Evolutionary conservation across 2,797 vertebrate genomes (phyloP), one percentile per base, ranked within the genome.

Genomic region (Lutjanus campechanus): DNA sequence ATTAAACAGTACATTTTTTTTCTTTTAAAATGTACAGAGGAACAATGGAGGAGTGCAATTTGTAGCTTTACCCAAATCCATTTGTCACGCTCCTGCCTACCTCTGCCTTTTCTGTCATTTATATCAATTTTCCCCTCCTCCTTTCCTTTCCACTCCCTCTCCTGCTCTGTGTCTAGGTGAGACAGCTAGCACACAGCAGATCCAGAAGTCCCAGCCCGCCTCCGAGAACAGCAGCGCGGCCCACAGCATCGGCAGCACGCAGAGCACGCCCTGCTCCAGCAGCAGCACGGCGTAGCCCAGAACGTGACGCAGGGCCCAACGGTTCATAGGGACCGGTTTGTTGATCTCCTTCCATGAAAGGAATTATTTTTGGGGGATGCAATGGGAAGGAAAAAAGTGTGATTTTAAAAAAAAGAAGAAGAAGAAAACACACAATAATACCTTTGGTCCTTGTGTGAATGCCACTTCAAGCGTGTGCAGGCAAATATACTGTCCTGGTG

Each of bases 201-300:
- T 96, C 43, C 96, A 97, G 40, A 97, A 95, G 0, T 94, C 96
- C 0, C 95, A 94, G 0, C 96, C 97, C 0, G 96, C 92, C 84
- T 99, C 98, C 0, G 97, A 98, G 86, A 98, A 97, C 96, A 99
- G 97, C 97, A 99, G 98, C 0, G 96, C 97, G 0, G 97, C 97
- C 0, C 97, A 97, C 94, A 99, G 98, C 77, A 97, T 99, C 0
- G 98, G 97, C 91, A 99, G 98, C 95, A 99, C 98, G 0, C 98
- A 98, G 85, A 99, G 98, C 95, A 99, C 97, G 0, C 98, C 98
- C 29, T 99, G 98, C 85, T 98, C 98, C 83, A 99, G 97, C 95
- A 99, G 96, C 96, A 98, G 97, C 85, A 96, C 97, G 0, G 96
- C 98, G 83, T 99, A 98, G 95, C 95, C 70, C 49, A 0, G 1